Base-by-base conservation (phyloP, 2,888 invertebrate species). In the Endomychus coccineus region DNA sequence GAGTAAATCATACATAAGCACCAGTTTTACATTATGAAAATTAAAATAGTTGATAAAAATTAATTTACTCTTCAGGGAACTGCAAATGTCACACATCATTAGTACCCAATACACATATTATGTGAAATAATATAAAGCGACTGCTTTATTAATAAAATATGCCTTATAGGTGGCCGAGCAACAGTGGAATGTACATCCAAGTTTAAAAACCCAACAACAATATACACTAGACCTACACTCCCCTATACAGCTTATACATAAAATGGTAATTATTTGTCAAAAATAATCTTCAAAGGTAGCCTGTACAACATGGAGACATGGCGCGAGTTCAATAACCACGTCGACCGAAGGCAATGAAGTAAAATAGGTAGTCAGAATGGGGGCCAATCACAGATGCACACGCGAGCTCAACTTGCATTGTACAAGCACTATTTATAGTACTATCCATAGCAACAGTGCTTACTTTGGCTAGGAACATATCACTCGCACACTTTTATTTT, bases 241-340 rank as follows among this genome's bases (percentile, higher is more conserved):
- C 59, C 51, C 56, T 61, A 61, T 62, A 61, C 60, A 61, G 54
- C 60, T 63, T 64, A 64, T 59, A 62, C 53, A 58, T 46, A 56
- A 55, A 57, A 57, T 63, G 62, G 63, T 64, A 62, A 62, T 63
- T 59, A 62, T 62, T 61, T 62, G 63, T 63, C 62, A 63, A 64
- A 64, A 64, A 64, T 63, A 62, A 63, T 59, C 56, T 63, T 56
- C 52, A 61, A 60, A 54, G 52, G 59, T 62, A 63, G 64, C 58
- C 63, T 64, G 61, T 64, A 64, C 63, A 62, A 61, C 52, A 55
- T 55, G 51, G 48, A 53, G 48, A 52, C 51, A 52, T n/a, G n/a
- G n/a, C n/a, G 53, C 49, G 52, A 47, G 47, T 48, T 51, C 47
- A 44, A 44, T 47, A 50, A 44, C 46, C 39, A 29, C 39, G 39